phyloP scores from a whole-genome alignment of 2,113 vertebrate species.

The Otolemur garnettii region DNA sequence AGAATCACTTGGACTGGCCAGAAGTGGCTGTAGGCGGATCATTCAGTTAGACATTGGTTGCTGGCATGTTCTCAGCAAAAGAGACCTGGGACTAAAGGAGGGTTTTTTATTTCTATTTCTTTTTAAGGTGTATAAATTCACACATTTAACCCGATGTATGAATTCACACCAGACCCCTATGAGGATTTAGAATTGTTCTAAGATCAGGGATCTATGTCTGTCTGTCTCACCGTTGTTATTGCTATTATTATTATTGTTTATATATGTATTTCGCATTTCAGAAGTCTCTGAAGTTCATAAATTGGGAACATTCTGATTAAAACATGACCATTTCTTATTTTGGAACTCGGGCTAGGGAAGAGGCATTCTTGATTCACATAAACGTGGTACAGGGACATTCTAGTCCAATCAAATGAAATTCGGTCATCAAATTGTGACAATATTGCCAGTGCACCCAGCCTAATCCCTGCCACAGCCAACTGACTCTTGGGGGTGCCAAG shows the following conservation, averaged over 20 bases:
- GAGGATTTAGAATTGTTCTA: neutral
- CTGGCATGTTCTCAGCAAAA: neutral
- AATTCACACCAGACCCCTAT: too few species aligned
- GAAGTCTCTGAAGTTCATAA: neutral
- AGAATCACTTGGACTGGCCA: neutral
- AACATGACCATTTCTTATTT: neutral
- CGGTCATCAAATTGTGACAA: fast-evolving
- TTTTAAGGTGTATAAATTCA: neutral
- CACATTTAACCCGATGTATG: neutral
- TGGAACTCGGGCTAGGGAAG: neutral
- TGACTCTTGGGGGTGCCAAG: neutral
- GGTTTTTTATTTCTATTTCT: neutral
- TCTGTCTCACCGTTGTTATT: neutral
- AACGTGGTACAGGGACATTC: neutral
- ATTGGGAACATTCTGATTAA: neutral
- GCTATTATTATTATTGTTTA: neutral
- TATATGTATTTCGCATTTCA: neutral
- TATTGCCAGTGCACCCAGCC: fast-evolving
- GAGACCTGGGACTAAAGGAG: neutral
- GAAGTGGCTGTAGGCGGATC: neutral
- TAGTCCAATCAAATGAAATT: neutral
- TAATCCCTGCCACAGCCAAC: neutral
- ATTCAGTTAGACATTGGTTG: neutral
- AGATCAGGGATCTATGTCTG: neutral
- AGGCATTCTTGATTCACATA: neutral